Conservation (phyloP, 2,797 vertebrate genomes). For the Etheostoma perlongum region DNA sequence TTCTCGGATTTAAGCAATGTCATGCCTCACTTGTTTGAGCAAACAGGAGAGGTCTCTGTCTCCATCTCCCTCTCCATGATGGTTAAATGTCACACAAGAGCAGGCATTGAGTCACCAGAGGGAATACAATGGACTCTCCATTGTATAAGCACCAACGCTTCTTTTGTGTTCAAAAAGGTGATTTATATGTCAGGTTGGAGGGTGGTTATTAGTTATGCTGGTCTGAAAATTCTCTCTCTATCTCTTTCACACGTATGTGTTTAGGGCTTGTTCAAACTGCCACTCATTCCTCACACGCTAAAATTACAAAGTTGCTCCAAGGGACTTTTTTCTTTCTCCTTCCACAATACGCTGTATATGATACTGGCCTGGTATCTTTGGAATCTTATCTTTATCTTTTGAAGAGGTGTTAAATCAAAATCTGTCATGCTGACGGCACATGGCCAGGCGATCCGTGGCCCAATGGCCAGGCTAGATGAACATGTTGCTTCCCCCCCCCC, state of each 20-base stretch:
- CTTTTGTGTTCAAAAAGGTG: conserved; percentile 42
- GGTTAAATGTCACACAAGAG: conserved; percentile 58
- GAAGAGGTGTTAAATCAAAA: conserved; percentile 75
- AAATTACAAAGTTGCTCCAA: conserved; percentile 44
- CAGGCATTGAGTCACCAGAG: conserved; percentile 36
- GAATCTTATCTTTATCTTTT: no score
- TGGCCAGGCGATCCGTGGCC: conserved; percentile 7
- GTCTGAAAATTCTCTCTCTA: conserved; percentile 22
- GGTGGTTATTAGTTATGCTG: background rate
- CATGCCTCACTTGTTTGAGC: conserved; percentile 32
- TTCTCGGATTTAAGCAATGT: conserved; percentile 40
- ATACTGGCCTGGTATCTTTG: conserved; percentile 53
- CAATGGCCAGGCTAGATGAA: conserved; percentile 24
- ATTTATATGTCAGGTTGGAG: conserved; percentile 14
- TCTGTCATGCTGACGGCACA: conserved; percentile 64
- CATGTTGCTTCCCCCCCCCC: conserved; percentile 22
- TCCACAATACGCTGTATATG: conserved; percentile 48
- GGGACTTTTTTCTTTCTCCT: conserved; percentile 23
- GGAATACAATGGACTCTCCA: conserved; percentile 28
- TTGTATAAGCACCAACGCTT: background rate
- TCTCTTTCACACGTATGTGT: conserved; percentile 28
- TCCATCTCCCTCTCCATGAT: conserved; percentile 18
- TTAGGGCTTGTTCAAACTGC: conserved; percentile 43
- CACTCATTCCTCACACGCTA: conserved; percentile 53
- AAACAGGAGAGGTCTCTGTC: conserved; percentile 12